Conservation (phyloP, 2,113 vertebrate genomes). For the Psammodynastes pulverulentus region DNA sequence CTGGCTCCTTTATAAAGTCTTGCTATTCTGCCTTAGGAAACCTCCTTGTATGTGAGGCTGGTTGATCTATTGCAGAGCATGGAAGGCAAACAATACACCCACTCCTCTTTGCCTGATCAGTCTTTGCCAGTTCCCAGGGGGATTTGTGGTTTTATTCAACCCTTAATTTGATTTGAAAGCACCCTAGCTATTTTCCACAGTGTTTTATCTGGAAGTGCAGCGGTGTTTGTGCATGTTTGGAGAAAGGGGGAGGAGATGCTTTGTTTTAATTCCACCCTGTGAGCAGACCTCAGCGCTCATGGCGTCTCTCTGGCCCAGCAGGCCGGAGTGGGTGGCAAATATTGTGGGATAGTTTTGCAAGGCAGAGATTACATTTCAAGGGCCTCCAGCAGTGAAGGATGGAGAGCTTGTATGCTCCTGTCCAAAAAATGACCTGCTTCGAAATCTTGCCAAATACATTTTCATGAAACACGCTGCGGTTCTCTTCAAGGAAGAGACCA, state of each 20-base stretch:
- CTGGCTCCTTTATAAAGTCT: neutral
- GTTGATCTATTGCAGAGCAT: neutral
- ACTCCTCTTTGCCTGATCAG: neutral
- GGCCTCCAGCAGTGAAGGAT: neutral
- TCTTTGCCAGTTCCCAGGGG: neutral
- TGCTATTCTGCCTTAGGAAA: neutral
- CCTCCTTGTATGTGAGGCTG: neutral
- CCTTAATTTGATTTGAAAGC: neutral
- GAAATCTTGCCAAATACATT: neutral
- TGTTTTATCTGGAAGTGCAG: neutral
- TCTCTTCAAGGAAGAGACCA: neutral
- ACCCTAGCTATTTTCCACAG: neutral
- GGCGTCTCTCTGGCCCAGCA: neutral
- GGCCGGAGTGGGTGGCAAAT: neutral
- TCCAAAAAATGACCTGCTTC: neutral
- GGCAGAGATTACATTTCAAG: neutral
- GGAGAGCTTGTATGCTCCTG: neutral
- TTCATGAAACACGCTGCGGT: neutral
- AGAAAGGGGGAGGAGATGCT: neutral
- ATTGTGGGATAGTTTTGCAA: neutral
- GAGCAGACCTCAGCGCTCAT: neutral
- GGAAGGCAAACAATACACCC: neutral
- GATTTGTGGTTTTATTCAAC: slow-evolving; percentile 5
- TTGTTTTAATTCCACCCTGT: neutral
- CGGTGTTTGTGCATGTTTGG: neutral